Evolutionary conservation across 2,113 vertebrate species (phyloP), one percentile per base, ranked within the genome.

Genomic region (Dipodomys merriami): DNA sequence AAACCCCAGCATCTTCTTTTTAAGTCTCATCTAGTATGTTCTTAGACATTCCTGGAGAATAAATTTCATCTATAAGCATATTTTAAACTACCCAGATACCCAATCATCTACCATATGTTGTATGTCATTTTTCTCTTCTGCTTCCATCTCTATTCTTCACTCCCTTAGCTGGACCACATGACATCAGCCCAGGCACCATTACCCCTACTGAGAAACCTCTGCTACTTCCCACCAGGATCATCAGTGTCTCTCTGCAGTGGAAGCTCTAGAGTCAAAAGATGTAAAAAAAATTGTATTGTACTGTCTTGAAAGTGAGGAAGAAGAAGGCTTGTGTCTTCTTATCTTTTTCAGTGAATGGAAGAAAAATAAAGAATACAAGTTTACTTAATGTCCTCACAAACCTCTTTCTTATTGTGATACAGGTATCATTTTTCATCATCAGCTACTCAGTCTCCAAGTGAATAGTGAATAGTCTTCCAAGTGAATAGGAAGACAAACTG

Each of bases 371-470:
- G 44, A 33, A 2, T 46, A 39, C 65, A 92, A 46, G 18, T 46
- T 39, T 92, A 88, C 60, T 62, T 62, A 16, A 16, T 19, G 16
- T 62, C 60, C 60, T 62, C 13, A 1, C 68, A 88, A 87, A 5
- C 20, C 30, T 88, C 22, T 62, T 78, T 88, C 27, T 62, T 78
- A 29, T 11, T 46, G 15, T 20, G 15, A 87, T 82, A 12, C 8
- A 88, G n/a, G 46, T 57, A 69, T 30, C 6, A 12, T 23, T 84
- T 76, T 86, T 86, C 60, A 71, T 88, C 69, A 85, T 74, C 73
- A 93, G 19, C 74, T 87, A 79, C 10, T 82, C 65, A 90, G n/a
- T 82, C n/a, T 94, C 35, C 39, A 53, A 86, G 8, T 49, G 39
- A 39, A 39, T 39, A 39, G 39, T 39, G 39, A 39, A 39, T 39